Evolutionary conservation across 2,888 invertebrate species (phyloP), one percentile per base, ranked within the genome.

Genomic region (Cosmia trapezina): DNA sequence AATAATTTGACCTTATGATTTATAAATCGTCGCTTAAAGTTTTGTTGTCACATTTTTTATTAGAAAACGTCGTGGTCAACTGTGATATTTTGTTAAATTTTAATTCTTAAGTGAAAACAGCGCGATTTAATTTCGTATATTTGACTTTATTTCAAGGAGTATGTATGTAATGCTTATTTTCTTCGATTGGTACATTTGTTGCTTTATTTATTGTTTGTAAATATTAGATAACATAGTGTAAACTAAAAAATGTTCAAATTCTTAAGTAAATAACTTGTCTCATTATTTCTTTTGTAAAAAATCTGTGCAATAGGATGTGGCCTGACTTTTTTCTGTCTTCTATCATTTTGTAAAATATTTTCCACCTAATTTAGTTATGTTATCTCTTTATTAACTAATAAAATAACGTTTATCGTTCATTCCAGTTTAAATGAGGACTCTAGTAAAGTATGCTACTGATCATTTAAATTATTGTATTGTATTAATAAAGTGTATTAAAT

Each of bases 41-140:
- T 91, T 91, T 92, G 91, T 92, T 93, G 90, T 91, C 93, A 92
- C 91, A 87, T 91, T 92, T 91, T 78, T 91, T 91, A 91, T 82
- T 85, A 86, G 77, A 89, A 93, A 94, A 91, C 93, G 92, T 95
- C 96, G 95, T 96, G 94, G 95, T 95, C 94, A 94, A 93, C 96
- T 96, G 96, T 96, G 96, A 96, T 96, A 96, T 96, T 96, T 95
- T 95, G 95, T 96, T 96, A 95, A 95, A 95, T 93, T 94, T 95
- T 93, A 83, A 93, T 94, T 94, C 92, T 91, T 95, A 94, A 93
- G 94, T 91, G 90, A 89, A 91, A 70, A 90, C 91, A 92, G 86
- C 89, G 88, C 90, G 89, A 91, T 92, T 91, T 91, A 87, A 87
- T 88, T 93, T 93, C 89, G 86, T 86, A 87, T 91, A 89, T 89